phyloP scores from a whole-genome alignment of 2,888 invertebrate genomes.

The Nymphalis c-album region DNA sequence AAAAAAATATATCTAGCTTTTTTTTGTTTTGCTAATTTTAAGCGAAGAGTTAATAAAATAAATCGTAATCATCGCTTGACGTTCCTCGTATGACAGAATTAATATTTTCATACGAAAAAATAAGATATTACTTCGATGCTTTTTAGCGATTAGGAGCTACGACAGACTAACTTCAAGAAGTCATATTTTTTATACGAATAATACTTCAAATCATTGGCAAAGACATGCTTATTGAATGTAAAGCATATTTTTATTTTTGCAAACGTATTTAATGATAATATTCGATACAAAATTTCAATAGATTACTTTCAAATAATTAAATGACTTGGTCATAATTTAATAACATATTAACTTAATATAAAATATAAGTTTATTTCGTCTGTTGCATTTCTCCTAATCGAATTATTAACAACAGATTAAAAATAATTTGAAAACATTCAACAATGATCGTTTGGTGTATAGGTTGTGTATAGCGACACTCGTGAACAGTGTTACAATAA shows the following conservation, averaged over 20 bases:
- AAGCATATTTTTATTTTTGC: no score
- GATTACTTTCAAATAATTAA: no score
- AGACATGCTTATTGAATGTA: no score
- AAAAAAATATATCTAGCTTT: conserved; percentile 42
- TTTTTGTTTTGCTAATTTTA: conserved; percentile 44
- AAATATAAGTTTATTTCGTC: conserved; percentile 12
- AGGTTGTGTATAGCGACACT: conserved; percentile 65
- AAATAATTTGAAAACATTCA: background rate
- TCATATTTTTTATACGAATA: no score
- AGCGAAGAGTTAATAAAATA: conserved; percentile 41
- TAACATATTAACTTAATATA: background rate
- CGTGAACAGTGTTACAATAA: conserved; percentile 50
- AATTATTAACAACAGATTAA: conserved; percentile 10
- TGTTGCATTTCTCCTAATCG: conserved; percentile 3
- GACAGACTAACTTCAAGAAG: conserved; percentile 3
- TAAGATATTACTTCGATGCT: conserved; percentile 27
- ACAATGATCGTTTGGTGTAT: conserved; percentile 32
- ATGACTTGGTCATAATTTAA: no score
- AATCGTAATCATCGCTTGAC: conserved; percentile 45
- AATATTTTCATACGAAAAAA: conserved; percentile 42
- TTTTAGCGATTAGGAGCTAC: conserved; percentile 17
- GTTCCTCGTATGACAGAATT: conserved; percentile 44
- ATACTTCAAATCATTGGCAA: no score
- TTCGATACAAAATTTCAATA: no score
- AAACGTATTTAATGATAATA: no score